Evolutionary conservation across 2,113 vertebrate species (phyloP), one percentile per base, ranked within the genome.

Genomic region (Alligator sinensis): DNA sequence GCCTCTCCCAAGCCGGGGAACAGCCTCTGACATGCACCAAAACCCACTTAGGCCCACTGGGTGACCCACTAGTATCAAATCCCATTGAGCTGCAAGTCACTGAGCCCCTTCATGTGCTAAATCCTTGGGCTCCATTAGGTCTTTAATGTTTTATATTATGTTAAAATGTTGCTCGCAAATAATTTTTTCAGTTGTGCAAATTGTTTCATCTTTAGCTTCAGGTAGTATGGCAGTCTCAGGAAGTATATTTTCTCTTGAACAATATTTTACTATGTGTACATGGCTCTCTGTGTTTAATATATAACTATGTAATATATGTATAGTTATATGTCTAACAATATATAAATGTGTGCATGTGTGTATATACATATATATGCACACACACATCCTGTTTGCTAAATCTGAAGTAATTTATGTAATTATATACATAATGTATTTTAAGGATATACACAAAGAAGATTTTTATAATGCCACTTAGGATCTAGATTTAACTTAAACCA

Each of bases 401-500:
- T 96, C 95, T 86, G 12, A 87, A 86, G 89, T 85, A 93, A 97
- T 98, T 97, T 97, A 90, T 87, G 95, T 97, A 97, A 98, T 98
- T 97, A 98, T 91, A 96, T 89, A 95, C 95, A 97, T 97, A 97
- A 97, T 93, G 95, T 96, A 98, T 97, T 97, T 98, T 98, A 98
- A 97, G 96, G 96, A 97, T 97, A 97, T 97, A 98, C 97, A 98
- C 97, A 98, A 98, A 98, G 97, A 96, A 96, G 88, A 77, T 87
- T 93, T 96, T 96, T 96, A 94, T 84, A 97, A 98, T 97, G 96
- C 97, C 97, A 98, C 97, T 98, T 98, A 98, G 94, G 93, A 97
- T 97, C 97, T 92, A 96, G 97, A 96, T 98, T 98, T 97, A 98
- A 98, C 97, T 98, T 97, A 98, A 98, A 98, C 97, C 97, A 96